phyloP scores from a whole-genome alignment of 30 jellyfish, hydroid and myxozoan genomes.

The Haliclystus octoradiatus region DNA sequence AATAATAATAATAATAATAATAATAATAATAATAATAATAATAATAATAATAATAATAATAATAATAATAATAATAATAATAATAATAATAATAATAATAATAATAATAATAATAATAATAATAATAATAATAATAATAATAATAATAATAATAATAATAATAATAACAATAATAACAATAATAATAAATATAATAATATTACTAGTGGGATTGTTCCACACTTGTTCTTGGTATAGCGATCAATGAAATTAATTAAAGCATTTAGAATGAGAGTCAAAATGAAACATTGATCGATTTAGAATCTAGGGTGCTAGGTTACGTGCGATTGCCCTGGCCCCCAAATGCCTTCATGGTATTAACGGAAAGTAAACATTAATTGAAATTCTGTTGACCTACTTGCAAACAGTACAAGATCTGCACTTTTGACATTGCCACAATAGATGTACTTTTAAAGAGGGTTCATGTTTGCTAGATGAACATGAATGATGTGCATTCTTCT shows the following conservation, averaged over 20 bases:
- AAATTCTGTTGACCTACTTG: constrained; percentile 24
- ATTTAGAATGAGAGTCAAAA: too few relatives aligned
- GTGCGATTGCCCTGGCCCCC: too few relatives aligned
- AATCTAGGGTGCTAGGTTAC: too few relatives aligned
- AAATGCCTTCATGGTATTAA: too few relatives aligned
- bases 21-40: not conserved
- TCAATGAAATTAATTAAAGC: too few relatives aligned
- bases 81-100: not conserved
- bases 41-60: not conserved
- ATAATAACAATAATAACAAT: not conserved
- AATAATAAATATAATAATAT: too few relatives aligned
- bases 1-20: not conserved
- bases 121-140: not conserved
- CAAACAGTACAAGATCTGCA: constrained; percentile 60
- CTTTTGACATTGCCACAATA: constrained; percentile 51
- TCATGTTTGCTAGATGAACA: constrained; percentile 9
- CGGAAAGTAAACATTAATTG: too few relatives aligned
- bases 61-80: not conserved
- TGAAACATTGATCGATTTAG: too few relatives aligned
- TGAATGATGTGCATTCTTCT: constrained; percentile 34
- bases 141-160: not conserved
- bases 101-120: not conserved
- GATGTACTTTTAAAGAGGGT: constrained; percentile 10
- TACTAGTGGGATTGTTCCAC: too few relatives aligned
- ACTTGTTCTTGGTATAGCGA: too few relatives aligned